These are phyloP conservation scores for Sylvia atricapilla DNA, from an alignment of 2,113 vertebrate genomes.

Conservation along the genomic window DNA sequence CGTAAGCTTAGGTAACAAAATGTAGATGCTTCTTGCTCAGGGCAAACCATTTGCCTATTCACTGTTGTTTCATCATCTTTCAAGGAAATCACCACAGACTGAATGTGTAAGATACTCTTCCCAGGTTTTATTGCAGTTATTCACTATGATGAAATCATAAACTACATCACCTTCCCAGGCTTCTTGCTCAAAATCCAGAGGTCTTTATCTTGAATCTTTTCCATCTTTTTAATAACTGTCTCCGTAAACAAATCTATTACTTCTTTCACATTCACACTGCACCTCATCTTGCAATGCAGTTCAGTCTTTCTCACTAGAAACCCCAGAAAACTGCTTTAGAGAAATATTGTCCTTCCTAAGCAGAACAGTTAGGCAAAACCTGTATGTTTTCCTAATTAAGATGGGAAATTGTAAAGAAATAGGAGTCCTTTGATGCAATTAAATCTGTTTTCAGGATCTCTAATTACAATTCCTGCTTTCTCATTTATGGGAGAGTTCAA, in stretches of 20 bases:
- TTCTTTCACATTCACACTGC: neutral
- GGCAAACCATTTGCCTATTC: neutral
- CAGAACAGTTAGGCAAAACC: neutral
- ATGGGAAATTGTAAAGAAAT: neutral
- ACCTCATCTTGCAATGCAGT: neutral
- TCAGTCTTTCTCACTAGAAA: neutral
- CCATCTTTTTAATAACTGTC: neutral
- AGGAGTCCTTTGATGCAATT: neutral
- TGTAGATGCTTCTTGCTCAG: neutral
- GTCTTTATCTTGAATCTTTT: neutral
- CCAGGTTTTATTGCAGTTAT: slow-evolving; percentile 12
- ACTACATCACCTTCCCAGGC: neutral
- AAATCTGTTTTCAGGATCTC: neutral
- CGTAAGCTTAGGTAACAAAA: neutral
- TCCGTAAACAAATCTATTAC: neutral
- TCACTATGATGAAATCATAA: slow-evolving; percentile 3
- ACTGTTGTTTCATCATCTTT: neutral
- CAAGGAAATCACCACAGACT: neutral
- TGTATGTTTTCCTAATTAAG: neutral
- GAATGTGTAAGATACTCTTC: neutral
- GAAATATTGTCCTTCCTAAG: neutral
- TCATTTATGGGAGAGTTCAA: neutral
- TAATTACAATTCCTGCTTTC: neutral
- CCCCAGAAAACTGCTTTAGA: neutral
- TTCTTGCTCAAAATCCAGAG: slow-evolving; percentile 2